Evolutionary conservation across 2,888 invertebrate species (phyloP), one percentile per base, ranked within the genome.

Genomic region (Ischnus inquisitorius): DNA sequence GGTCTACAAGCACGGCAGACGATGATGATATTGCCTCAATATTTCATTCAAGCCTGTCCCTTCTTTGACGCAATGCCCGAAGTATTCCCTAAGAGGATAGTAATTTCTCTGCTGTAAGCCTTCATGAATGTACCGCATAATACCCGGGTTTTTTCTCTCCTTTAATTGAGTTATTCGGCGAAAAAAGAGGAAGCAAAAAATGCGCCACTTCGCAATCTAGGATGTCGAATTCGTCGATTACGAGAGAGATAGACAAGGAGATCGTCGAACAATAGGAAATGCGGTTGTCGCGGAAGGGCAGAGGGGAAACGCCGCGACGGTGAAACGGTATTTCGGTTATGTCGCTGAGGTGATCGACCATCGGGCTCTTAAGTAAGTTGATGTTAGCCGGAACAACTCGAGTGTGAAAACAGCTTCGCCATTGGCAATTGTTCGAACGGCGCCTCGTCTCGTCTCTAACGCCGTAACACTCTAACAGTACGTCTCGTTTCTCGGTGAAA

Each of bases 1-100:
- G 95, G 91, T 94, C 22, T 95, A 93, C 90, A 94, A 94, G 85
- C 94, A 94, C 22, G 87, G 77, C 34, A 87, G 86, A 22, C 88
- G 79, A 62, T 88, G 76, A 88, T 34, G 34, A 68, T 51, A 8
- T 5, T 22, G n/a, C 22, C 19, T 22, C 22, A 22, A 5, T 6
- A 25, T 60, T 12, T 25, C 12, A 60, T 60, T 8, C 60, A 28
- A 12, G 1, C 25, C 1, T 60, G n/a, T 60, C 34, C 34, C 8
- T 28, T 60, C n/a, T 28, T 28, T 14, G 8, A 19, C 22, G 12
- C 25, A 25, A 28, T 28, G 6, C 6, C n/a, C 25, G 1, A 25
- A 5, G 22, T 12, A 60, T n/a, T 14, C 3, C 25, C 25, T 60
- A n/a, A 22, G 28, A 60, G 25, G 14, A 60, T 64, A 16, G n/a